Conservation (phyloP, 2,113 vertebrate species). For the Gallinago paraguaiae region DNA sequence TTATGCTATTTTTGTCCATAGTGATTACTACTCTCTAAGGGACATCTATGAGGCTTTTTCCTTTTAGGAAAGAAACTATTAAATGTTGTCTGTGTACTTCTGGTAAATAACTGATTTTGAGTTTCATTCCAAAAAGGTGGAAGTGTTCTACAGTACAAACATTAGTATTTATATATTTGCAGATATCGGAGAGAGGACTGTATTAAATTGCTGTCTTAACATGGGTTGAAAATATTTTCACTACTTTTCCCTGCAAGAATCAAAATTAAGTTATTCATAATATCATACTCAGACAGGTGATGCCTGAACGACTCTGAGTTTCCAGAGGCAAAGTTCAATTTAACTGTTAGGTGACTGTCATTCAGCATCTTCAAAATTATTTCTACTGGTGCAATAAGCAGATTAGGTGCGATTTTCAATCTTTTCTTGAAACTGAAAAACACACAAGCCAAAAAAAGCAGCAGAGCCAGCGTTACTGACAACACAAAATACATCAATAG, state of each 20-base stretch:
- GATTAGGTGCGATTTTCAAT: not conserved
- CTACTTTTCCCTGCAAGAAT: not conserved
- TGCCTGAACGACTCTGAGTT: constrained; percentile 17
- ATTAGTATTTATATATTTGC: not conserved
- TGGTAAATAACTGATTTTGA: not conserved
- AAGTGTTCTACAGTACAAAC: not conserved
- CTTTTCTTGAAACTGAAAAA: not conserved
- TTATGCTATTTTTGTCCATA: not conserved
- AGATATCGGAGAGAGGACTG: not conserved
- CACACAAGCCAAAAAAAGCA: not conserved
- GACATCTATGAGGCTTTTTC: not conserved
- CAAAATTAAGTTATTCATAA: constrained; percentile 42
- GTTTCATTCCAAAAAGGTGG: not conserved
- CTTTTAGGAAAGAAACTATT: constrained; percentile 16
- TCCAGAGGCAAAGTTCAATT: constrained; percentile 30
- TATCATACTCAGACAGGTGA: constrained; percentile 38
- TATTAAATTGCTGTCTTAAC: constrained; percentile 28
- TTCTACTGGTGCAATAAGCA: constrained; percentile 35
- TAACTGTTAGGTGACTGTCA: constrained; percentile 50
- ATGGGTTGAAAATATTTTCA: constrained; percentile 35
- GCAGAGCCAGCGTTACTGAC: not conserved
- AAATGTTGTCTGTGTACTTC: not conserved
- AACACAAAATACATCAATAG: not conserved
- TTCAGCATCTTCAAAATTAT: constrained; percentile 43
- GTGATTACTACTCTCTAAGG: not conserved